Evolutionary conservation across 64 coral and sea anemone species (phyloP).

Genomic region (Pocillopora damicornis): DNA sequence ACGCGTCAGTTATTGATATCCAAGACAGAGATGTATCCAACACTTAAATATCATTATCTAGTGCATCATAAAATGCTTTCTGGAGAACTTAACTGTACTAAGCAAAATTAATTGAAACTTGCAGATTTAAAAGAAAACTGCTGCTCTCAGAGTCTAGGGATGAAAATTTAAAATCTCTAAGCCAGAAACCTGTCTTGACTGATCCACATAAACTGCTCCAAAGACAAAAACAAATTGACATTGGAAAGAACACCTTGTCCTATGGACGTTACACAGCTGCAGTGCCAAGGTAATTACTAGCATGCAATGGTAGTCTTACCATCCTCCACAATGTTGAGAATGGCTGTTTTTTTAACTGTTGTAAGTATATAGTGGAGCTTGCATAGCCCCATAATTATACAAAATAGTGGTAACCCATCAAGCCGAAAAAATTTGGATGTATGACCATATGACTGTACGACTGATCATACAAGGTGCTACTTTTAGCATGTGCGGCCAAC

Average conservation of each 20-base stretch:
- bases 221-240: slow-evolving; percentile 91
- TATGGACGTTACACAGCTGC: slow-evolving; percentile 79
- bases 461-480: too few species aligned
- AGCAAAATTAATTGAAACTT: not conserved
- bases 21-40: too few species aligned
- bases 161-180: slow-evolving; percentile 16
- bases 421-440: too few species aligned
- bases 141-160: slow-evolving; percentile 58
- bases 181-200: slow-evolving; percentile 54
- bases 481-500: too few species aligned
- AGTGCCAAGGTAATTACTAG: slow-evolving; percentile 55
- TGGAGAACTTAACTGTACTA: not conserved
- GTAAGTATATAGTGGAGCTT: too few species aligned
- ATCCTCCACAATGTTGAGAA: not conserved
- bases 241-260: slow-evolving; percentile 95
- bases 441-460: too few species aligned
- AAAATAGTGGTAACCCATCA: too few species aligned
- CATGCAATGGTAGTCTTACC: not conserved
- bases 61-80: too few species aligned
- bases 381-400: too few species aligned
- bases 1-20: too few species aligned
- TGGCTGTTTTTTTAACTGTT: too few species aligned
- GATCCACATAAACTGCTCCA: slow-evolving; percentile 80
- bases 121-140: slow-evolving; percentile 78
- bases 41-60: too few species aligned